These are phyloP conservation scores for Oceanites oceanicus DNA, from an alignment of 2,113 vertebrate species.

Conservation along the genomic window DNA sequence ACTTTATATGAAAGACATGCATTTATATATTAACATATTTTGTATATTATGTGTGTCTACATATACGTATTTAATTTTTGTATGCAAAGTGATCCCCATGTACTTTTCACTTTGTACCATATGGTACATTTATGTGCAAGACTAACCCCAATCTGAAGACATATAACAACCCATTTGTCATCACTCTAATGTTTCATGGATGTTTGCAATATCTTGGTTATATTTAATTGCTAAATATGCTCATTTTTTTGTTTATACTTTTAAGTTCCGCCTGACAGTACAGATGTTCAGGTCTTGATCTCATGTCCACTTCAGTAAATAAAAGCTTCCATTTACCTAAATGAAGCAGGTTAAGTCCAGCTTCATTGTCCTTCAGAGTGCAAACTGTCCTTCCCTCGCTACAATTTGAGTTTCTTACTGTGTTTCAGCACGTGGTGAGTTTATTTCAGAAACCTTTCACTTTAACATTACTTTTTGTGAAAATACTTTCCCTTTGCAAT, in stretches of 20 bases:
- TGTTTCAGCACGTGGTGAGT: background rate
- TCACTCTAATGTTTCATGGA: background rate
- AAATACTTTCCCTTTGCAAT: background rate
- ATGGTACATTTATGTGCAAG: background rate
- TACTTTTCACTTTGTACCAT: background rate
- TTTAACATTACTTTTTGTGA: background rate
- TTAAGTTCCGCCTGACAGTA: background rate
- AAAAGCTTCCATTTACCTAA: background rate
- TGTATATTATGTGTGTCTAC: background rate
- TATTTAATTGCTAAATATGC: background rate
- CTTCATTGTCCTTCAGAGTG: background rate
- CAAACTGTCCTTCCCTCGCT: background rate
- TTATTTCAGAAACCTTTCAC: background rate
- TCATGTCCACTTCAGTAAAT: background rate
- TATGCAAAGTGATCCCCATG: background rate
- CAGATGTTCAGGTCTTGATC: background rate
- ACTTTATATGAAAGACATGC: background rate
- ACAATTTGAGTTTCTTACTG: background rate
- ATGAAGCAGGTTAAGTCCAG: background rate
- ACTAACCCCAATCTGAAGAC: background rate
- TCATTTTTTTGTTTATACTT: background rate
- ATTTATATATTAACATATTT: background rate
- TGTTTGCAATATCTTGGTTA: background rate
- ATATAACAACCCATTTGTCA: background rate
- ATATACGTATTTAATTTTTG: background rate